A percentile compares a stretch with the other conserved stretches of the same genome.
Conservation (phyloP, 2,797 vertebrate genomes). For the Semaprochilodus insignis region DNA sequence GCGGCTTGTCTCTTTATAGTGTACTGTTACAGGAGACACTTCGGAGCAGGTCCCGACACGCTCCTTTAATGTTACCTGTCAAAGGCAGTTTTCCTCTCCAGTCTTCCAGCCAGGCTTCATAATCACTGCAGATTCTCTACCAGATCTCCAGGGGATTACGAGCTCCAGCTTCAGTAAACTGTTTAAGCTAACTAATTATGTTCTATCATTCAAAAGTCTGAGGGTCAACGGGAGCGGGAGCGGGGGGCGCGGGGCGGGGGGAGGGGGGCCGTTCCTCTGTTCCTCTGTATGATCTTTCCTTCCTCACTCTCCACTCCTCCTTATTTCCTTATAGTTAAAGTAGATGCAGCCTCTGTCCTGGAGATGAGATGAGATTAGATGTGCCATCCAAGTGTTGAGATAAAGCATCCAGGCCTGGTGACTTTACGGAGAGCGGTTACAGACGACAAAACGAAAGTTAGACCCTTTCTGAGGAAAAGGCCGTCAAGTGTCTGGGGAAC, state of each 20-base stretch:
- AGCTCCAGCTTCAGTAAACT: conserved; percentile 43
- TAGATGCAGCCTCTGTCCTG: neutral
- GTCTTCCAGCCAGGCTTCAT: conserved; percentile 37
- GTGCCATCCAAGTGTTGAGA: conserved; percentile 41
- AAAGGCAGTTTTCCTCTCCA: conserved; percentile 32
- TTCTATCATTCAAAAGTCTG: conserved; percentile 29
- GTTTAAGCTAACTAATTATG: conserved; percentile 50
- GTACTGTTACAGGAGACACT: neutral
- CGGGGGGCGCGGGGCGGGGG: no score
- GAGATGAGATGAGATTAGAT: conserved; percentile 49
- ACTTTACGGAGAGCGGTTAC: neutral
- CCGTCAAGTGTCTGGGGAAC: no score
- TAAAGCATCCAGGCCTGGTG: conserved; percentile 30
- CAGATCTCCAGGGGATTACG: conserved; percentile 45
- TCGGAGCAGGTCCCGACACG: conserved; percentile 47
- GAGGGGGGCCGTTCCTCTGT: conserved; percentile 11
- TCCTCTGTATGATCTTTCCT: conserved; percentile 28
- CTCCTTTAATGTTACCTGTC: conserved; percentile 45
- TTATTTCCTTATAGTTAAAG: neutral
- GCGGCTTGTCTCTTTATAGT: neutral
- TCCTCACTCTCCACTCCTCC: neutral
- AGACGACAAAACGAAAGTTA: neutral
- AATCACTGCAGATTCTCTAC: conserved; percentile 54
- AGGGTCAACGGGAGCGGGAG: conserved; percentile 25
- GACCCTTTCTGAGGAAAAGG: neutral